phyloP scores from a whole-genome alignment of 2,888 invertebrate species.

The Caenorhabditis doughertyi region DNA sequence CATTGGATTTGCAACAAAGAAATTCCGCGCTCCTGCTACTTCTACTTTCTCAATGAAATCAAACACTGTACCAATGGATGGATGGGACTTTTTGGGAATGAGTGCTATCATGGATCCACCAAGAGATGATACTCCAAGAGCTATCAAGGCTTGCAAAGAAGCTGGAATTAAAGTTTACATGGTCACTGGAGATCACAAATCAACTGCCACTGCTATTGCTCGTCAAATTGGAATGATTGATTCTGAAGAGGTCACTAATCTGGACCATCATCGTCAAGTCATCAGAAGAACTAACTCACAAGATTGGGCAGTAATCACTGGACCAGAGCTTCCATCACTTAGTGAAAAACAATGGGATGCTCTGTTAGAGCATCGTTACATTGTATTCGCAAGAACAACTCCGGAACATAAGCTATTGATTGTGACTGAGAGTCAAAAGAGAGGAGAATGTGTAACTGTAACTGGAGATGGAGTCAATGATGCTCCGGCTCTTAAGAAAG shows the following conservation, averaged over 20 bases:
- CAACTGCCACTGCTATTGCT: constrained; percentile 78
- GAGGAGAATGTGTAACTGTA: constrained; percentile 70
- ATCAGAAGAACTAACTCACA: constrained; percentile 47
- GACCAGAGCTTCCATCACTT: constrained; percentile 66
- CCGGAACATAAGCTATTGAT: constrained; percentile 72
- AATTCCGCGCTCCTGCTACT: constrained; percentile 70
- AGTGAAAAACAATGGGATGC: constrained; percentile 67
- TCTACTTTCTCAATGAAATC: constrained; percentile 72
- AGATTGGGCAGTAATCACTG: constrained; percentile 71
- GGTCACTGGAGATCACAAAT: constrained; percentile 79
- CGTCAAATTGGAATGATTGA: constrained; percentile 77
- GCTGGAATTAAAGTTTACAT: constrained; percentile 80
- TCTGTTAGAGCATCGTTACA: constrained; percentile 61
- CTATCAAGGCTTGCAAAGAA: constrained; percentile 74
- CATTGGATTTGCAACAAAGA: constrained; percentile 76
- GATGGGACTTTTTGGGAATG: constrained; percentile 74
- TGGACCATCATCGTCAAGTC: constrained; percentile 49
- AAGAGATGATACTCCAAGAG: constrained; percentile 74
- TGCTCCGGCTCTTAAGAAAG: constrained; percentile 73
- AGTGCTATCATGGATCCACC: constrained; percentile 79
- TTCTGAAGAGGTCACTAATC: constrained; percentile 45
- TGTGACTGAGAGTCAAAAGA: constrained; percentile 68
- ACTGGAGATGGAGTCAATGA: constrained; percentile 74
- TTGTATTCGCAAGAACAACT: constrained; percentile 72
- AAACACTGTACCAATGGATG: constrained; percentile 71